phyloP scores from a whole-genome alignment of 1,140 invertebrate genomes.

The Trypoxylus dichotomus region DNA sequence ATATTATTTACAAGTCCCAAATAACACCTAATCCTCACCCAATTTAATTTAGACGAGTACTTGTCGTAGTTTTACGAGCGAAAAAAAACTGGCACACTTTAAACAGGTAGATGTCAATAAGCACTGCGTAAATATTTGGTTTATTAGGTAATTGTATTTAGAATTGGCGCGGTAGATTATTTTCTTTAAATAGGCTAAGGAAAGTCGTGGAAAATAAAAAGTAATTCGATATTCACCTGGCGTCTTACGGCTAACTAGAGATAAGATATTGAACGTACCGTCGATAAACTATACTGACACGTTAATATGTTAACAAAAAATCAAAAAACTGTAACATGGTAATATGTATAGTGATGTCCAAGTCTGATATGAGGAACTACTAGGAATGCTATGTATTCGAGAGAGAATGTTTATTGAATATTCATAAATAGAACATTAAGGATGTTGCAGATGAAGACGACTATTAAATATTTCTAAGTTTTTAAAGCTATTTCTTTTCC shows the following conservation, averaged over 20 bases:
- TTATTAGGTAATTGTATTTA: constrained; percentile 1
- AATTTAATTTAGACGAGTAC: neutral
- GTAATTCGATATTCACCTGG: neutral
- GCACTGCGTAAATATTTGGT: neutral
- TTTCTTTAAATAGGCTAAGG: neutral
- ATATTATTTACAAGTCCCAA: too few species aligned
- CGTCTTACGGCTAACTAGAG: neutral
- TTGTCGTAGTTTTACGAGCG: neutral
- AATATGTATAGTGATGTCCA: too few species aligned
- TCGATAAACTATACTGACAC: neutral
- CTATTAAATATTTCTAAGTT: too few species aligned
- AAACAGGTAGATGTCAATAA: constrained; percentile 8
- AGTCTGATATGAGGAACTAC: too few species aligned
- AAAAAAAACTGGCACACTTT: neutral
- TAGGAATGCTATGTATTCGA: too few species aligned
- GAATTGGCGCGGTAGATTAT: neutral
- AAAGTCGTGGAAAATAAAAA: neutral
- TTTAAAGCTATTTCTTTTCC: too few species aligned
- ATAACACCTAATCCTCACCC: too few species aligned
- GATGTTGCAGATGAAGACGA: too few species aligned
- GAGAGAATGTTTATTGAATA: too few species aligned
- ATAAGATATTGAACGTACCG: neutral
- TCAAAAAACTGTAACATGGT: too few species aligned
- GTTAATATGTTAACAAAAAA: neutral
- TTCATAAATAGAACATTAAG: too few species aligned